Evolutionary conservation across 2,113 vertebrate species (phyloP).

Genomic region (western clawed frog (Xenopus tropicalis)): DNA sequence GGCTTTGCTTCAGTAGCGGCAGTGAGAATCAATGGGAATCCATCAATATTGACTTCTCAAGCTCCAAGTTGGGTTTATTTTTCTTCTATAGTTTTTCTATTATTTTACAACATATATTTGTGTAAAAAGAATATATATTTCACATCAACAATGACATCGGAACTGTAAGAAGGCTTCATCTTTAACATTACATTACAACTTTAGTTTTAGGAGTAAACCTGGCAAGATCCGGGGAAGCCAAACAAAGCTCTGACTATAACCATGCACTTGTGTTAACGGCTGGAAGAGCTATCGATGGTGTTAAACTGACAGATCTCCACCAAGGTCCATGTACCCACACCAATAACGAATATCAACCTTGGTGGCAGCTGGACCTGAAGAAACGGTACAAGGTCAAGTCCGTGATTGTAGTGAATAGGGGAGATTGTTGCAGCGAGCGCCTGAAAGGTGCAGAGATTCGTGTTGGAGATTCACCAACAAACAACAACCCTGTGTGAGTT

Average conservation of each 20-base stretch:
- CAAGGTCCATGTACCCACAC: not conserved
- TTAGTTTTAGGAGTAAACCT: not conserved
- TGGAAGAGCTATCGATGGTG: not conserved
- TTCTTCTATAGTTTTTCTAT: too few relatives aligned
- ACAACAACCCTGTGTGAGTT: constrained; percentile 19
- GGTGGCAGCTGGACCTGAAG: not conserved
- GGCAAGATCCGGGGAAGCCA: not conserved
- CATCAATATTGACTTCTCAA: too few relatives aligned
- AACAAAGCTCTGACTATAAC: not conserved
- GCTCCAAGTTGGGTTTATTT: too few relatives aligned
- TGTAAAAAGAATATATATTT: too few relatives aligned
- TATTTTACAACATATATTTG: too few relatives aligned
- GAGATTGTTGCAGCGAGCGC: not conserved
- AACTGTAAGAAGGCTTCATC: too few relatives aligned
- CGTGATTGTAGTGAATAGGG: not conserved
- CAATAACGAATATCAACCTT: not conserved
- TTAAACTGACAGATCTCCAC: not conserved
- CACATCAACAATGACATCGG: too few relatives aligned
- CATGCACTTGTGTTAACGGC: not conserved
- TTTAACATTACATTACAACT: too few relatives aligned
- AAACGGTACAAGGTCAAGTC: not conserved
- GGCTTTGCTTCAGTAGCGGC: too few relatives aligned
- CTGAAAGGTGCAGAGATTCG: not conserved
- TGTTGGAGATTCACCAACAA: not conserved
- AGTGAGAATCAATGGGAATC: too few relatives aligned